Base-by-base conservation (phyloP, 2,888 invertebrate species). In the Margaritifera margaritifera region DNA sequence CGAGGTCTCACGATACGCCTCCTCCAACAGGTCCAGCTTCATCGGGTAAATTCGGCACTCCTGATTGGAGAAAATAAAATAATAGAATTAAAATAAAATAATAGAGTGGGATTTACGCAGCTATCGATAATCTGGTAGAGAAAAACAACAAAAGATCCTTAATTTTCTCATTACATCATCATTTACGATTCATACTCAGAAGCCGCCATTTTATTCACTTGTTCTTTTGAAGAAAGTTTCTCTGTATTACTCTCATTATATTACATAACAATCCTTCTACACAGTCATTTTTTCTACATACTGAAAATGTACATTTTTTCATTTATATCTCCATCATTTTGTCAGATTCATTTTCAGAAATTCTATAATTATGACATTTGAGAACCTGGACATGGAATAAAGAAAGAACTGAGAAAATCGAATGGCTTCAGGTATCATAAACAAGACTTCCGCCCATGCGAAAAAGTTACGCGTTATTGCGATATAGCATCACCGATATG, bases 21-120 rank as follows among this genome's bases (percentile, higher is more conserved):
- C 71, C 58, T 85, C 84, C 62, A 85, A 67, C 15, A 69, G 68
- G 55, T 84, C 83, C 19, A 86, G 73, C 6, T 75, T 75, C 6
- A 81, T 72, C 1, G 86, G 86, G 64, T 83, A 81, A n/a, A 70
- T 74, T 25, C 80, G 70, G 15, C 82, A 80, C 59, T 84, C 84
- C 83, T 86, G 63, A 42, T 42, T 42, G 42, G 42, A 42, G 24
- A 69, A 57, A 51, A 55, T 25, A 56, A 19, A 51, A 15, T 53
- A 22, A 11, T 52, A 24, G 50, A n/a, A 15, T 15, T 18, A 53
- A 27, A 24, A 20, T 2, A 22, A 54, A 5, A 54, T 15, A 53
- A 54, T 63, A 53, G 0, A n/a, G 18, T 31, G 20, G 20, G 24
- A 5, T 50, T 22, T 20, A n/a, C 42, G 51, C 22, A n/a, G 20